Percentiles rank a stretch among this genome's conserved stretches.
Evolutionary conservation across 1,140 invertebrate species (phyloP).

Genomic region (Ruditapes philippinarum): DNA sequence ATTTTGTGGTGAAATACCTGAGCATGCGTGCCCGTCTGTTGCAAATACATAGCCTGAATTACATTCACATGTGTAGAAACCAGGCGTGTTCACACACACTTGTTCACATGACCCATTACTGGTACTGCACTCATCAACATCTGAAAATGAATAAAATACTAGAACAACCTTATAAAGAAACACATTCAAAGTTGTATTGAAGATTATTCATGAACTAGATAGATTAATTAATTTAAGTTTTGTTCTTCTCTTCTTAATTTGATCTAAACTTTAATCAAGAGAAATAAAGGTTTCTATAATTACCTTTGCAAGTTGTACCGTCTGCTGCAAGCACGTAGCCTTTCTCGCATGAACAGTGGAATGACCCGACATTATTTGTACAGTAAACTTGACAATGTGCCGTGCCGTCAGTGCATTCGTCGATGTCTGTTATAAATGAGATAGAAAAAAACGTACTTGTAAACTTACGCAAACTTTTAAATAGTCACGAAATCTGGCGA

Average conservation of each 20-base stretch:
- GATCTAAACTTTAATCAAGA: no score
- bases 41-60: conserved; percentile 44
- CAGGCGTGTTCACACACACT: conserved; percentile 96
- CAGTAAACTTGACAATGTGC: background rate
- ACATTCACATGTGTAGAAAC: conserved; percentile 91
- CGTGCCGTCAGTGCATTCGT: background rate
- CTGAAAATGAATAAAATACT: no score
- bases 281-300: no score
- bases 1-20: no score
- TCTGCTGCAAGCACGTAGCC: background rate
- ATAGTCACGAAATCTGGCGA: no score
- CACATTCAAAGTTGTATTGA: no score
- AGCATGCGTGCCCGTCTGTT: background rate
- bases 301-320: background rate
- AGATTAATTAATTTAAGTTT: no score
- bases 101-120: conserved; percentile 90
- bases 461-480: no score
- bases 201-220: no score
- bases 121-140: conserved; percentile 90
- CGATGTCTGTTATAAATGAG: background rate
- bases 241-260: no score
- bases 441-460: no score
- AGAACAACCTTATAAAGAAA: no score
- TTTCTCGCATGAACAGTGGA: background rate
- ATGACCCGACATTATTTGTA: background rate